These are phyloP conservation scores for Geopemphigus sp. DNA, from an alignment of 1,140 invertebrate genomes.

Conservation along the genomic window DNA sequence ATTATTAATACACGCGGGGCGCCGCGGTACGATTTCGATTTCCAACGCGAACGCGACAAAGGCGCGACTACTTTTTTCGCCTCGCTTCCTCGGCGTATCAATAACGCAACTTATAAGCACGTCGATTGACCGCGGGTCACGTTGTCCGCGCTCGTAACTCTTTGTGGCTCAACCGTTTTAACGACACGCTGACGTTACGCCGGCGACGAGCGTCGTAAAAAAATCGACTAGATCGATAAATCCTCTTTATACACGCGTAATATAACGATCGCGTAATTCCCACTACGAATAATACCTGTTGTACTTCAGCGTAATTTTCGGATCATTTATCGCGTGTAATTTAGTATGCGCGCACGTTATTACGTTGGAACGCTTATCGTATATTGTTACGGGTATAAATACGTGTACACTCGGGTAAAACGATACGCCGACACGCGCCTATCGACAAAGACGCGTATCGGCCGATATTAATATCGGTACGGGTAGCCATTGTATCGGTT, in stretches of 20 bases:
- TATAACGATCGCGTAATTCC: neutral
- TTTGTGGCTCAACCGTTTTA: neutral
- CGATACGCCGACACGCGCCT: too few species aligned
- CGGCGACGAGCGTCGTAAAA: slow-evolving; percentile 1
- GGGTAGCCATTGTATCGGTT: too few species aligned
- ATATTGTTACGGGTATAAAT: too few species aligned
- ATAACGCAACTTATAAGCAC: neutral
- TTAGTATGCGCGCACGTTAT: too few species aligned
- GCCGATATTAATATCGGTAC: too few species aligned
- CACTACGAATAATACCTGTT: neutral
- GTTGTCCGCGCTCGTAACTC: neutral
- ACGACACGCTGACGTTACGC: slow-evolving; percentile 4
- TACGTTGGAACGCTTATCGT: too few species aligned
- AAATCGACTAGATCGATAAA: slow-evolving; percentile 5
- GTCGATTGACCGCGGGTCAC: neutral
- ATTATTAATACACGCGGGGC: neutral
- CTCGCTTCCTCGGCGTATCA: neutral
- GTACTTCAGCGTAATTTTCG: too few species aligned
- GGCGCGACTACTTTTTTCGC: neutral
- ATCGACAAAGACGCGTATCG: too few species aligned
- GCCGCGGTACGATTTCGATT: neutral
- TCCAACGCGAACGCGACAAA: neutral
- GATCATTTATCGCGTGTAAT: too few species aligned
- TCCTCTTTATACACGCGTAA: neutral
- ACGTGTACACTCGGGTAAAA: too few species aligned